Base-by-base conservation (phyloP, 2,888 invertebrate species). In the Melitaea athalia region DNA sequence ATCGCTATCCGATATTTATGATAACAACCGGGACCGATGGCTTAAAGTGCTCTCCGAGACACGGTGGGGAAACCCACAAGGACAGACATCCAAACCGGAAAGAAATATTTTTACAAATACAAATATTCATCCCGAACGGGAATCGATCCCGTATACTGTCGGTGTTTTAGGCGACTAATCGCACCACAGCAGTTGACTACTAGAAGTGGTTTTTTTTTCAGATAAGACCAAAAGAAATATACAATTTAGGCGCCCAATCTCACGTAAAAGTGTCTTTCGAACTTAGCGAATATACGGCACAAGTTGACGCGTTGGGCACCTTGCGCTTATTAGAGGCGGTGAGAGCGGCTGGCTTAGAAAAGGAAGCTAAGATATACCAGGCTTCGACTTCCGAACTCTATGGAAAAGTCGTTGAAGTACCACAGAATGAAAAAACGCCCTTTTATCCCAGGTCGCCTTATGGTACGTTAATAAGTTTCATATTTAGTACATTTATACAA, bases 261-360 rank as follows among this genome's bases (percentile, higher is more conserved):
- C 99, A 99, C 89, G 99, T 99, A 1, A 99, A 99, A 92, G 98
- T 99, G 49, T 99, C 99, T 0, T 99, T 99, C 85, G 99, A 99
- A 83, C 93, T 99, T 71, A 98, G 99, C 79, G 99, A 99, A 89
- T 99, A 99, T 82, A 99, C 99, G 0, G 99, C 99, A 0, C 99
- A 99, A 92, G 99, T 99, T 1, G 98, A 99, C 87, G 99, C 97
- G 0, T 94, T 99, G n/a, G 99, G 99, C 12, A 98, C 98, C 0
- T 92, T 99, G 33, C 93, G 99, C 75, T 91, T 99, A 45, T 88
- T 99, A 63, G 99, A 99, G 84, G 99, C 99, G 0, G 97, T 99
- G 67, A 94, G 98, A 75, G 97, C 97, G 0, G 98, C 97, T 74
- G 96, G 97, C 0, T 90, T 99, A 71, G 97, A 96, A 77, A 95